phyloP scores from a whole-genome alignment of 2,888 invertebrate genomes.

The Dermolepida albohirtum region DNA sequence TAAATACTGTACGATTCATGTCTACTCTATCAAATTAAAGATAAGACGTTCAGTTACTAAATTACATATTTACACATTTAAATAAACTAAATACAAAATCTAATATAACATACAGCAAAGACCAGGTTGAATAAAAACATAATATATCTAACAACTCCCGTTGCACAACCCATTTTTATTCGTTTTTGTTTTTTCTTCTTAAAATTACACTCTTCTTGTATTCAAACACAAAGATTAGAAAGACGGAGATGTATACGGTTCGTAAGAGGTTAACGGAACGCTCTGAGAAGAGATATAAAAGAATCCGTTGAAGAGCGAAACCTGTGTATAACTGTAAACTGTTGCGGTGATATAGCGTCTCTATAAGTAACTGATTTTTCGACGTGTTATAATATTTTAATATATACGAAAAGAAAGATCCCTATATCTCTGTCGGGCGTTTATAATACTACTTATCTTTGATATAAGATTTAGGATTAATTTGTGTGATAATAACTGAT shows the following conservation, averaged over 20 bases:
- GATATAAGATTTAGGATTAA: too few species aligned
- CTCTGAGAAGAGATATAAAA: background rate
- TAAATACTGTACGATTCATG: too few species aligned
- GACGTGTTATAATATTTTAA: too few species aligned
- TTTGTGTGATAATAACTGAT: too few species aligned
- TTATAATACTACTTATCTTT: too few species aligned
- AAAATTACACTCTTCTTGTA: background rate
- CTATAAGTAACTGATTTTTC: too few species aligned
- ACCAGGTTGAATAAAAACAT: slow-evolving; percentile 67
- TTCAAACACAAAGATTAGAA: background rate
- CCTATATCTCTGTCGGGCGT: too few species aligned
- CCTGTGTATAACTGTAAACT: slow-evolving; percentile 1
- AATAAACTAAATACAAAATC: too few species aligned
- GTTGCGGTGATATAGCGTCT: background rate
- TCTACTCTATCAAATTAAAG: too few species aligned
- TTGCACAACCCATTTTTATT: slow-evolving; percentile 62
- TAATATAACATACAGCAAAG: slow-evolving; percentile 76
- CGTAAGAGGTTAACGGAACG: slow-evolving; percentile 1
- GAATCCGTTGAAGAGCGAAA: background rate
- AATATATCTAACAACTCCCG: slow-evolving; percentile 62
- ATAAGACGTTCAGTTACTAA: too few species aligned
- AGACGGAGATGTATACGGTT: background rate
- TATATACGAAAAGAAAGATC: too few species aligned
- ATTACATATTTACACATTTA: too few species aligned
- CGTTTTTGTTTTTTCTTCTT: slow-evolving; percentile 21